These are phyloP conservation scores for Motacilla alba DNA, from an alignment of 2,113 vertebrate species.

Conservation along the genomic window DNA sequence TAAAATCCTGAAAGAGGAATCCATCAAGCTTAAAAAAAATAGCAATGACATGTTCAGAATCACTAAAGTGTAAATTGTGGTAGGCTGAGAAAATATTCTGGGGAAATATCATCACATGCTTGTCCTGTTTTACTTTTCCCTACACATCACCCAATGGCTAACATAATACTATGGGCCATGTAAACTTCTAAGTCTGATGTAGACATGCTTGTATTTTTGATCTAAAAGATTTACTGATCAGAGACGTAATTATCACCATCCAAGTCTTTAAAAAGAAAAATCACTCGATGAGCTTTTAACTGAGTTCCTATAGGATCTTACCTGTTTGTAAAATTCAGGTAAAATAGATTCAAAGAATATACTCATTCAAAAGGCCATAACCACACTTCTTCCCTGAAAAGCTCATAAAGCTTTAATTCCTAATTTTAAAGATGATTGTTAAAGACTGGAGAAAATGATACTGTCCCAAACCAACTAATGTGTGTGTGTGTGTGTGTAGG, in stretches of 20 bases:
- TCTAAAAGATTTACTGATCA: neutral
- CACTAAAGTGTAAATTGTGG: neutral
- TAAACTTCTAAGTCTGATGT: neutral
- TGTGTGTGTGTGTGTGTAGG: too few species aligned
- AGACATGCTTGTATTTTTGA: neutral
- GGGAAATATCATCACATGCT: neutral
- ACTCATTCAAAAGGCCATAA: neutral
- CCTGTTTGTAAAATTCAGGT: neutral
- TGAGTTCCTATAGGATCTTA: neutral
- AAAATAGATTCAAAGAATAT: neutral
- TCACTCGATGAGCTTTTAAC: neutral
- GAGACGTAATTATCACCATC: neutral
- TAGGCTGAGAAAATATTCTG: neutral
- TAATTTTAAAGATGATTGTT: neutral
- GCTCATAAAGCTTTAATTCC: neutral
- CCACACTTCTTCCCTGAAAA: neutral
- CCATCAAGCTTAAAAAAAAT: neutral
- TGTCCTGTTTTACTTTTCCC: neutral
- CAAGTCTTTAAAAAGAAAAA: neutral
- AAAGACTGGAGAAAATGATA: neutral
- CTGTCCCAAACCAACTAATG: neutral
- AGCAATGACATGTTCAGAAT: neutral
- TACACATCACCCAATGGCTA: neutral
- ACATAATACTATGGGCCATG: neutral
- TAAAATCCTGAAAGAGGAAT: neutral